Conservation (phyloP, 1,140 invertebrate genomes). For the Aphaenogaster floridana region DNA sequence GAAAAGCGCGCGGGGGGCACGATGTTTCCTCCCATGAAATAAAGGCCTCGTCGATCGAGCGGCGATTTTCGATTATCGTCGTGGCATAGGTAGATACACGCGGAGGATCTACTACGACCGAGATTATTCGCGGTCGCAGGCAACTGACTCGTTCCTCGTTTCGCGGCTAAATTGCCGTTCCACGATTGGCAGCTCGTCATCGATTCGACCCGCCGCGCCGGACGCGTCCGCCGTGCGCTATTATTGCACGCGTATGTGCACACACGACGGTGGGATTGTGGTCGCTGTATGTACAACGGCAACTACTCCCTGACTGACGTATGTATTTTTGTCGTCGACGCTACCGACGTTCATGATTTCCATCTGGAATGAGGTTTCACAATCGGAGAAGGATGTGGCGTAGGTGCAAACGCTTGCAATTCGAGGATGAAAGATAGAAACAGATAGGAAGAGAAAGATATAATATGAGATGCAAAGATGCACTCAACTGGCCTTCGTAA, state of each 20-base stretch:
- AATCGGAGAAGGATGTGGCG: background rate
- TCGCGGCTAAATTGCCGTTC: conserved; percentile 75
- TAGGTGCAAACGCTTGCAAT: background rate
- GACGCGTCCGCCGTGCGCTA: conserved; percentile 63
- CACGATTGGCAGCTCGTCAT: conserved; percentile 76
- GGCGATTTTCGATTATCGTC: conserved; percentile 63
- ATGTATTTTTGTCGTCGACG: conserved; percentile 69
- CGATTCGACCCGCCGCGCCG: conserved; percentile 64
- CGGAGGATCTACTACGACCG: conserved; percentile 56
- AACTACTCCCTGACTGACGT: conserved; percentile 58
- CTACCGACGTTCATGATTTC: conserved; percentile 66
- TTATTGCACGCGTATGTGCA: conserved; percentile 67
- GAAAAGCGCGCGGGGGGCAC: background rate
- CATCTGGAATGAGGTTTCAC: conserved; percentile 68
- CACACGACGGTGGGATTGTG: conserved; percentile 61
- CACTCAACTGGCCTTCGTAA: background rate
- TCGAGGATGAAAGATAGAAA: background rate
- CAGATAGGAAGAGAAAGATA: background rate
- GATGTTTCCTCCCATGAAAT: conserved; percentile 49
- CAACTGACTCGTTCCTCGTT: conserved; percentile 67
- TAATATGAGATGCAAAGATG: background rate
- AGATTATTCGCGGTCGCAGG: conserved; percentile 65
- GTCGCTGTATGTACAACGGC: conserved; percentile 60
- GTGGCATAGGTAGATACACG: conserved; percentile 32
- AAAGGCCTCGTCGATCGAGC: conserved; percentile 50